Conservation (phyloP, 2,888 invertebrate genomes). For the Nineta flava region DNA sequence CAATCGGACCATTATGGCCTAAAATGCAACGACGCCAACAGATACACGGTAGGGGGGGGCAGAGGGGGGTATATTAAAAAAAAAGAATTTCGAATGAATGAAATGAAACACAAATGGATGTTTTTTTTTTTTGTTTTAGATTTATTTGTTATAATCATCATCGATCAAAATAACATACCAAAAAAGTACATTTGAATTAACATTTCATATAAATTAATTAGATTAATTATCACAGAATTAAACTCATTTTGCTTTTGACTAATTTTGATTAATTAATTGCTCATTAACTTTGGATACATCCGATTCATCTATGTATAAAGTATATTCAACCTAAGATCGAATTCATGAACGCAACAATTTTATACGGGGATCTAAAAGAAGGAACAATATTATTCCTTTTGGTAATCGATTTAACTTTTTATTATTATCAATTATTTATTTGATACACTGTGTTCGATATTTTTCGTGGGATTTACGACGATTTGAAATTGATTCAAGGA, state of each 20-base stretch:
- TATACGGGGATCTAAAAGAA: no score
- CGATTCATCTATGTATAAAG: background rate
- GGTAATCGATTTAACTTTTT: no score
- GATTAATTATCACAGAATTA: slow-evolving; percentile 4
- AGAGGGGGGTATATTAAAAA: background rate
- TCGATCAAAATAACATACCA: slow-evolving; percentile 3
- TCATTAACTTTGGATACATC: background rate
- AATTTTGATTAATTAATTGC: background rate
- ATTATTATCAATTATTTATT: no score
- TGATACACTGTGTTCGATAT: no score
- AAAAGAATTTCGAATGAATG: background rate
- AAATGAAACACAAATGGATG: slow-evolving; percentile 5
- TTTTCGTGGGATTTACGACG: no score
- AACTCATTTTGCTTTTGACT: background rate
- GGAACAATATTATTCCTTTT: no score
- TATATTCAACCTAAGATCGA: background rate
- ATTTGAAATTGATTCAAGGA: no score
- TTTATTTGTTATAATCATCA: background rate
- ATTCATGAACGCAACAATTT: background rate
- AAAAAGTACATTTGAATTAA: slow-evolving; percentile 5
- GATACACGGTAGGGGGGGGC: no score
- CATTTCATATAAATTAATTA: background rate
- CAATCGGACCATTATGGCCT: no score
- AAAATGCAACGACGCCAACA: no score
- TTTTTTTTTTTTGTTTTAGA: background rate